Conservation (phyloP, 2,888 invertebrate species). For the Eristalinus sepulchralis region DNA sequence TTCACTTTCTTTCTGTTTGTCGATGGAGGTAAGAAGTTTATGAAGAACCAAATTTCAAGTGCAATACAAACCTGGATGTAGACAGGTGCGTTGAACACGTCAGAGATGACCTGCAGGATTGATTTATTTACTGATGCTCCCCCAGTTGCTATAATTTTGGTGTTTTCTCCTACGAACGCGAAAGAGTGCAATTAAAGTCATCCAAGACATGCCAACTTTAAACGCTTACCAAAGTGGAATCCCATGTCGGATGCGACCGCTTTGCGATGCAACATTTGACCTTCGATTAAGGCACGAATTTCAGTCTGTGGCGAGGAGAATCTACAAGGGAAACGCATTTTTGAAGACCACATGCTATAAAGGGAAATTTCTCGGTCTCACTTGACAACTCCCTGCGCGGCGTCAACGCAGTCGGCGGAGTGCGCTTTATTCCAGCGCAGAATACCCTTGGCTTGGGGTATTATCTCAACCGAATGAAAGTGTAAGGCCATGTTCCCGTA, state of each 20-base stretch:
- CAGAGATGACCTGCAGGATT: constrained; percentile 93
- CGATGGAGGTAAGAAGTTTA: neutral
- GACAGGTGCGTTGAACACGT: constrained; percentile 96
- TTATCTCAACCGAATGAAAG: constrained; percentile 84
- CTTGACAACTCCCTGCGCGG: constrained; percentile 77
- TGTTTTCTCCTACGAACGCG: constrained; percentile 79
- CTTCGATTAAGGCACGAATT: constrained; percentile 94
- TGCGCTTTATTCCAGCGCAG: constrained; percentile 86
- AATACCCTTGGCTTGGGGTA: constrained; percentile 84
- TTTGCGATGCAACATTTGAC: constrained; percentile 93
- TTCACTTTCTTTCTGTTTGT: constrained; percentile 87
- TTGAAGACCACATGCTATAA: neutral
- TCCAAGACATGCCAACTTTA: constrained; percentile 41
- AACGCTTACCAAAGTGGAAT: constrained; percentile 84
- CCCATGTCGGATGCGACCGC: constrained; percentile 92
- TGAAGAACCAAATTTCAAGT: neutral
- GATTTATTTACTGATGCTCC: constrained; percentile 94
- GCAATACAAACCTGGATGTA: constrained; percentile 86
- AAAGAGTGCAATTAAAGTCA: neutral
- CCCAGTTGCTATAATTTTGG: constrained; percentile 94
- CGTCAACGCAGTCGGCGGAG: constrained; percentile 76
- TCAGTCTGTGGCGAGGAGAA: constrained; percentile 86
- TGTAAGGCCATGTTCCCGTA: constrained; percentile 90
- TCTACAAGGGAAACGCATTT: constrained; percentile 69
- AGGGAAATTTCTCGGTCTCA: constrained; percentile 59